These are phyloP conservation scores for Cheilosia grossa DNA, from an alignment of 2,888 invertebrate species.

Conservation along the genomic window DNA sequence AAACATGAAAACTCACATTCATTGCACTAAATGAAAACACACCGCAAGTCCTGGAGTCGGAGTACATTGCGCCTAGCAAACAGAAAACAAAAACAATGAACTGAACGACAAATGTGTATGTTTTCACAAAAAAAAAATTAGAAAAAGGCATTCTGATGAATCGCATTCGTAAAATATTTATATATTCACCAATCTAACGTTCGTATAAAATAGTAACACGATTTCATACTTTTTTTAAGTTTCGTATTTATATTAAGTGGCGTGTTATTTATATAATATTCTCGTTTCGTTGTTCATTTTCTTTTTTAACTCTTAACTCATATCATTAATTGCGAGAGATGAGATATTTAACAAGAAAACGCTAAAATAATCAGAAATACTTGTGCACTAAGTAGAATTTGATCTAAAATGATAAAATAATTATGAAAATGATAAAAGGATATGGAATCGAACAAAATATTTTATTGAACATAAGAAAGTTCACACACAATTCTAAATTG, in stretches of 20 bases:
- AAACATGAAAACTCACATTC: slow-evolving; percentile 33
- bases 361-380: slow-evolving; percentile 39
- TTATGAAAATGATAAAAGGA: slow-evolving; percentile 25
- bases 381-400: slow-evolving; percentile 68
- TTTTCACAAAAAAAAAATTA: neutral
- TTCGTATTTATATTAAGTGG: slow-evolving; percentile 61
- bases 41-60: slow-evolving; percentile 40
- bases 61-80: slow-evolving; percentile 40
- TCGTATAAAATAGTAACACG: slow-evolving; percentile 47
- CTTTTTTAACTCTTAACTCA: slow-evolving; percentile 53
- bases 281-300: slow-evolving; percentile 49
- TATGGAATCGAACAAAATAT: slow-evolving; percentile 41
- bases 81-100: slow-evolving; percentile 18
- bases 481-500: slow-evolving; percentile 29
- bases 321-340: slow-evolving; percentile 28
- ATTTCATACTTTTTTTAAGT: slow-evolving; percentile 37
- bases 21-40: slow-evolving; percentile 33
- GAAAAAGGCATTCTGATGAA: neutral
- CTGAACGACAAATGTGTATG: neutral
- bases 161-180: slow-evolving; percentile 48
- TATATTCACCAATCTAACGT: slow-evolving; percentile 40
- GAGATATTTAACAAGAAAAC: slow-evolving; percentile 16
- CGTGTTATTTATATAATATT: slow-evolving; percentile 58
- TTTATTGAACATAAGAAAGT: neutral
- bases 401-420: slow-evolving; percentile 43